Evolutionary conservation across 2,113 vertebrate species (phyloP), one percentile per base, ranked within the genome.

Genomic region (Centropus bengalensis): DNA sequence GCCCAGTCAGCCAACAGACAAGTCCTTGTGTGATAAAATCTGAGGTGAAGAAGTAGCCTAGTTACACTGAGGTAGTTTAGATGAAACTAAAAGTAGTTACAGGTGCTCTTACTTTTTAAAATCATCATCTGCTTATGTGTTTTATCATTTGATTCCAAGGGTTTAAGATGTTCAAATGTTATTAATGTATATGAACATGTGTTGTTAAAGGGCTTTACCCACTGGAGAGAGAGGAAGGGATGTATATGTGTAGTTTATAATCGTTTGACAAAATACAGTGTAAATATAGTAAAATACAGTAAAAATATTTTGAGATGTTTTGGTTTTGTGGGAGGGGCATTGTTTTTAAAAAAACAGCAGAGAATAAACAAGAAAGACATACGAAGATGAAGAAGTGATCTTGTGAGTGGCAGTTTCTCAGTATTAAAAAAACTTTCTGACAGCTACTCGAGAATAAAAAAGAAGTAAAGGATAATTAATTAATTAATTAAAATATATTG

Each of bases 241-340:
- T 87, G 44, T 27, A n/a, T 36, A 6, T 26, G 19, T 64, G 3
- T 38, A 33, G 9, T 28, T 69, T 22, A 77, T n/a, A 47, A 6
- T 5, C 7, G 1, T n/a, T 3, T 73, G 22, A 27, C 5, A 52
- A 63, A 66, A 7, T 10, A 62, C 8, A 68, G 51, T 12, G 38
- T 85, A 89, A 66, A 68, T 44, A 56, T 6, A 30, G 9, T 47
- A 38, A 27, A 66, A 26, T 30, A 59, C 27, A 70, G 63, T 67
- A 67, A 19, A 63, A 30, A 63, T 2, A 40, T 47, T 60, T 68
- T 38, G 58, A 51, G 2, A 4, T 54, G 10, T 28, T 55, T 0
- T 12, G 0, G 15, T 60, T 56, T 67, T 28, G 14, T 14, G 5
- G 5, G 3, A 0, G 1, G 14, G 6, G 4, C 6, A 12, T 23